phyloP scores from a whole-genome alignment of 2,888 invertebrate genomes.

The Tricholauxania praeusta region DNA sequence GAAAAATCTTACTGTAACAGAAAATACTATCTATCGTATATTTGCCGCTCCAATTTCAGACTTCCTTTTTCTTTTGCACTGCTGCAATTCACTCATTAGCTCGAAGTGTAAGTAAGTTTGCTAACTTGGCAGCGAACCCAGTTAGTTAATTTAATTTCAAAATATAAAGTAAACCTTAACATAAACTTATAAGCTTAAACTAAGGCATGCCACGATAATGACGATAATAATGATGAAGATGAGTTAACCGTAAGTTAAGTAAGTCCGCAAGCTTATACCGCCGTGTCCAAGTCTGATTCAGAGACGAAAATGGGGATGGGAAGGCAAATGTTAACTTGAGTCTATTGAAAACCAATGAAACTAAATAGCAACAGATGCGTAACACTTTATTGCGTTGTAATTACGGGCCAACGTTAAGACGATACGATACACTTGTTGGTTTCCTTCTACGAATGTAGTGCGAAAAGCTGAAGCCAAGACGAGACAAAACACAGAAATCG shows the following conservation, averaged over 20 bases:
- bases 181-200: no score
- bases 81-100: slow-evolving; percentile 1
- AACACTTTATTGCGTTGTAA: not conserved
- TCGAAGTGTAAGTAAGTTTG: not conserved
- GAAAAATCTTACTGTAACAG: not conserved
- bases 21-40: no score
- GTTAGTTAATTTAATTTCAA: slow-evolving; percentile 14
- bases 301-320: no score
- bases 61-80: not conserved
- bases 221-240: not conserved
- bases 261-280: not conserved
- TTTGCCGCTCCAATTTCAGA: no score
- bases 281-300: no score
- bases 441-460: no score
- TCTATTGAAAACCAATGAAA: not conserved
- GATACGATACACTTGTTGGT: no score
- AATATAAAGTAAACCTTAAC: not conserved
- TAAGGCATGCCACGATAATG: not conserved
- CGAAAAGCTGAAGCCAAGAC: no score
- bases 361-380: slow-evolving; percentile 19
- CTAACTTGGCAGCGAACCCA: not conserved
- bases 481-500: no score
- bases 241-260: slow-evolving; percentile 15
- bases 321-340: no score
- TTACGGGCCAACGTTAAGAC: no score